phyloP scores from a whole-genome alignment of 2,888 invertebrate genomes.

The Eilema griseolum region DNA sequence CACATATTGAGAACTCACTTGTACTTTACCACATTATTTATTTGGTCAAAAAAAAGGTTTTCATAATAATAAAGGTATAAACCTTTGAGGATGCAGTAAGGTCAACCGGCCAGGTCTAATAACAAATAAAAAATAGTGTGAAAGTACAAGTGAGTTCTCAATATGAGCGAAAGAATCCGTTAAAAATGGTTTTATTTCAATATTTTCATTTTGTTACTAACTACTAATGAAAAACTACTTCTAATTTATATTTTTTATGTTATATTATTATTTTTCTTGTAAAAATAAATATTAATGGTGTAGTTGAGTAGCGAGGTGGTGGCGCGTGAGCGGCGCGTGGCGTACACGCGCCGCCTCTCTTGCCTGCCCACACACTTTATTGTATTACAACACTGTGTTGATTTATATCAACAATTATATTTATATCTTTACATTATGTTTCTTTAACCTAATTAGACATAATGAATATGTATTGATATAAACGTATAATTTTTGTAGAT shows the following conservation, averaged over 20 bases:
- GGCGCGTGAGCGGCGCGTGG: conserved; percentile 60
- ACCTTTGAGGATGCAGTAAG: too few relatives aligned
- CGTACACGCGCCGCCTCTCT: conserved; percentile 53
- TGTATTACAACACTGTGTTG: conserved; percentile 12
- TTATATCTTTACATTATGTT: not conserved
- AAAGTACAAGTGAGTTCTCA: too few relatives aligned
- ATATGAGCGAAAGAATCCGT: too few relatives aligned
- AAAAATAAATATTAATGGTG: conserved; percentile 9
- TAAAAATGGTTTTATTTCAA: too few relatives aligned
- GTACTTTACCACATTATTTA: too few relatives aligned
- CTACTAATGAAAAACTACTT: not conserved
- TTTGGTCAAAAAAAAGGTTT: too few relatives aligned
- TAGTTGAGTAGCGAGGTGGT: conserved; percentile 15
- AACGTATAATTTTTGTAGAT: not conserved
- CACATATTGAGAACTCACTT: too few relatives aligned
- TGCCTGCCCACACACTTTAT: conserved; percentile 33
- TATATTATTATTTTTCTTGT: not conserved
- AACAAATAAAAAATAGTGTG: too few relatives aligned
- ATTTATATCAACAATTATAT: conserved; percentile 17
- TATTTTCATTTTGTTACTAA: too few relatives aligned
- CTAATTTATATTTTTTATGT: not conserved
- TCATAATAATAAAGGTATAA: too few relatives aligned
- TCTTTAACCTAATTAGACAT: not conserved
- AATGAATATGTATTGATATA: not conserved
- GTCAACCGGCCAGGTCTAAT: too few relatives aligned